A percentile compares a stretch with the other conserved stretches of the same genome.
phyloP scores from a whole-genome alignment of 1,140 invertebrate genomes.

The Macrosteles quadrilineatus region DNA sequence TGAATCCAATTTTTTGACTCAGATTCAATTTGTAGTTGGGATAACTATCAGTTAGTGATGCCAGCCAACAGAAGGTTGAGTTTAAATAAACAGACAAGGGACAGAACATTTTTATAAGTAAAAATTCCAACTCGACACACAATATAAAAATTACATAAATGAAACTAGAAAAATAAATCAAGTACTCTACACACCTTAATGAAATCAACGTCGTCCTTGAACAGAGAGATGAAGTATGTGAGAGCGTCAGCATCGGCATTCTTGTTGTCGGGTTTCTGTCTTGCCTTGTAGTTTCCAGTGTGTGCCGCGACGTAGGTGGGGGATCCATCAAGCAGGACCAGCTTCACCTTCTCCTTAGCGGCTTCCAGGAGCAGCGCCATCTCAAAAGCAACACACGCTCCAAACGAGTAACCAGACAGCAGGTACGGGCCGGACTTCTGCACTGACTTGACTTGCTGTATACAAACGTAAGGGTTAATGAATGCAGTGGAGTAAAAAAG shows the following conservation, averaged over 20 bases:
- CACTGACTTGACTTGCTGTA: constrained; percentile 69
- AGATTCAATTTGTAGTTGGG: no score
- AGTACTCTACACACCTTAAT: constrained; percentile 58
- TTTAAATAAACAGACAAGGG: no score
- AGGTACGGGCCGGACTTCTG: constrained; percentile 83
- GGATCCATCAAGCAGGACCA: constrained; percentile 90
- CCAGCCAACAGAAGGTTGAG: no score
- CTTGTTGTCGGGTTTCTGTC: constrained; percentile 51
- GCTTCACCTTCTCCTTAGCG: constrained; percentile 59
- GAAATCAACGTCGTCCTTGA: constrained; percentile 76
- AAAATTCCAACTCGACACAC: no score
- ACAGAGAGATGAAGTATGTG: constrained; percentile 78
- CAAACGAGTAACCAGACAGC: constrained; percentile 93
- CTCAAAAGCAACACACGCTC: constrained; percentile 89
- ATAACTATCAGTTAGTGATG: no score
- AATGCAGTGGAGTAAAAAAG: no score
- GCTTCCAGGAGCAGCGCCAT: constrained; percentile 84
- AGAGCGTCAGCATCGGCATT: constrained; percentile 68
- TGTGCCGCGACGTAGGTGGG: constrained; percentile 85
- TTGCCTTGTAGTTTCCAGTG: constrained; percentile 63
- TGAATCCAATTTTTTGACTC: no score
- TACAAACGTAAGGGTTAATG: no score
- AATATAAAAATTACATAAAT: no score
- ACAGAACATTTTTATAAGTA: no score
- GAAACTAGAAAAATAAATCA: no score